These are phyloP conservation scores for Fragum sueziense DNA, from an alignment of 2,888 invertebrate species.

Conservation along the genomic window DNA sequence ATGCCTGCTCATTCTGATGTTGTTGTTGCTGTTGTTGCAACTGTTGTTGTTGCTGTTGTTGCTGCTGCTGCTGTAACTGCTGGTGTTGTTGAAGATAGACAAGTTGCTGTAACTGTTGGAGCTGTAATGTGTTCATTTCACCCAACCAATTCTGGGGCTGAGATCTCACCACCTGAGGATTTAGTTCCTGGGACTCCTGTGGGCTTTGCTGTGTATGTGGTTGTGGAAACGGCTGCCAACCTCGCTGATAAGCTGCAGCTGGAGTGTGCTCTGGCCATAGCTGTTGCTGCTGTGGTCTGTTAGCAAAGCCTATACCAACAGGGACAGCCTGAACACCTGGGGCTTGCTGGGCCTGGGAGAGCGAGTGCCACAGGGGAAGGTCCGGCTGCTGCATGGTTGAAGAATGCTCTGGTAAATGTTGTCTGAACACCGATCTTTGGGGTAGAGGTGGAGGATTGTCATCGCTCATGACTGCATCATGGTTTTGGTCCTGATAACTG, in stretches of 20 bases:
- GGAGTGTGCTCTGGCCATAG: constrained; percentile 42
- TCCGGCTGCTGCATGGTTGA: constrained; percentile 48
- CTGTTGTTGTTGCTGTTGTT: constrained; percentile 26
- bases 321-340: constrained; percentile 49
- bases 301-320: constrained; percentile 49
- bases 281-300: constrained; percentile 45
- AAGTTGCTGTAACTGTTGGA: constrained; percentile 44
- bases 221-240: constrained; percentile 59
- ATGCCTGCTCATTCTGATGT: constrained; percentile 32
- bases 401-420: constrained; percentile 50
- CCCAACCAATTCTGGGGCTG: constrained; percentile 55
- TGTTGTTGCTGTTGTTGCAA: constrained; percentile 40
- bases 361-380: constrained; percentile 47
- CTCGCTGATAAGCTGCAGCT: constrained; percentile 38
- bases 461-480: constrained; percentile 45
- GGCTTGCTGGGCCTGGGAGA: constrained; percentile 49
- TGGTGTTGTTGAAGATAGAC: constrained; percentile 38
- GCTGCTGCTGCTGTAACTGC: constrained; percentile 42
- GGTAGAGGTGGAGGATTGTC: constrained; percentile 53
- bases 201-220: constrained; percentile 57
- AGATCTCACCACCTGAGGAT: constrained; percentile 47
- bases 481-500: not conserved
- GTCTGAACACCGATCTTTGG: constrained; percentile 46
- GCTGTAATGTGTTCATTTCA: constrained; percentile 52
- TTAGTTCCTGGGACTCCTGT: constrained; percentile 53